A percentile compares a stretch with the other conserved stretches of the same genome.
Evolutionary conservation across 2,888 invertebrate genomes (phyloP).

Genomic region (Malthinus flaveolus): DNA sequence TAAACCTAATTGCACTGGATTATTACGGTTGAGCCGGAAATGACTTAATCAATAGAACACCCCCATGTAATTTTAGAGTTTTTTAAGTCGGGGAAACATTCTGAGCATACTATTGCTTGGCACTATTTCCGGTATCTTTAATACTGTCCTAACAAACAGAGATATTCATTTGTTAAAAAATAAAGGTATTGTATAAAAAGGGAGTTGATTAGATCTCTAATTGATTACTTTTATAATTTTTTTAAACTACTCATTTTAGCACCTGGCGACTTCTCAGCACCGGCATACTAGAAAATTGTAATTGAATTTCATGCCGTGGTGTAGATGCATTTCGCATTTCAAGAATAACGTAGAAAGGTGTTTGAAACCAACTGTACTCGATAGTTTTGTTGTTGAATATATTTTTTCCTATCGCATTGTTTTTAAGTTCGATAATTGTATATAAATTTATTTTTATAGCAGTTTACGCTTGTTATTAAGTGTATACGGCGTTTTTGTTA

Average conservation of each 20-base stretch:
- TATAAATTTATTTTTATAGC: constrained; percentile 3
- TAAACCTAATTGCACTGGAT: no score
- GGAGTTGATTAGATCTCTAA: no score
- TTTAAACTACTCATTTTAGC: constrained; percentile 50
- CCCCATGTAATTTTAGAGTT: no score
- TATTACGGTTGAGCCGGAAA: no score
- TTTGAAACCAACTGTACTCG: constrained; percentile 18
- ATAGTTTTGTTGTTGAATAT: background rate
- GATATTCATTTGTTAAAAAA: no score
- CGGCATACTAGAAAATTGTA: constrained; percentile 63
- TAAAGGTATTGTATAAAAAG: no score
- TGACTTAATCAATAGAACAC: no score
- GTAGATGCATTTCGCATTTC: constrained; percentile 19
- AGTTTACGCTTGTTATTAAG: background rate
- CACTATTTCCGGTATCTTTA: no score
- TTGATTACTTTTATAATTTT: background rate
- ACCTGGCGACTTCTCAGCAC: constrained; percentile 72
- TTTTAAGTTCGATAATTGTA: constrained; percentile 1
- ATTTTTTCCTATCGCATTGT: constrained; percentile 5
- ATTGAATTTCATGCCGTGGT: constrained; percentile 26
- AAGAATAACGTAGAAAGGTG: constrained; percentile 10
- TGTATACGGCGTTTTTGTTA: background rate
- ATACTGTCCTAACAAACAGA: no score
- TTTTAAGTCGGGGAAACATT: no score
- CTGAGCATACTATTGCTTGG: no score